Percentiles rank a stretch among this genome's conserved stretches.
Conservation (phyloP, 2,797 vertebrate species). For the Forpus xanthops region DNA sequence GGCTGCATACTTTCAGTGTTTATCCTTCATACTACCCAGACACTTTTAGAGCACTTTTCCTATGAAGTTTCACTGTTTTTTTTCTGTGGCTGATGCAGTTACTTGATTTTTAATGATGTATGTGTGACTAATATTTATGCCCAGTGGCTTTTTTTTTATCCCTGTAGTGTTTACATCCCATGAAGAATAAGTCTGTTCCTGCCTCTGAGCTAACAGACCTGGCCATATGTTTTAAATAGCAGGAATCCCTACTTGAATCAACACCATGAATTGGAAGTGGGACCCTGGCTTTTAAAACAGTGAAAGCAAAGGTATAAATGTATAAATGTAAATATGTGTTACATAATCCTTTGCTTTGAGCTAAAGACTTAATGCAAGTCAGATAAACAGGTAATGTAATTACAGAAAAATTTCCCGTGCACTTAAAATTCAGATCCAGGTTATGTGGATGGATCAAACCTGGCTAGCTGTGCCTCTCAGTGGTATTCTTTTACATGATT, state of each 20-base stretch:
- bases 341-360: conserved; percentile 6
- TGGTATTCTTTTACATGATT: neutral
- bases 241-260: neutral
- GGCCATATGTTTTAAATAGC: conserved; percentile 6
- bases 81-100: neutral
- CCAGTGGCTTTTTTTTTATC: neutral
- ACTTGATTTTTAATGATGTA: conserved; percentile 7
- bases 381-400: conserved; percentile 31
- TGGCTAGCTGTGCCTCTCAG: neutral
- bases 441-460: neutral
- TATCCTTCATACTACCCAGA: neutral
- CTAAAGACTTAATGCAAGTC: conserved; percentile 2
- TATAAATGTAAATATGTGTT: neutral
- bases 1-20: neutral
- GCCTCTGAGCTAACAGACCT: neutral
- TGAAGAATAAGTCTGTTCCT: conserved; percentile 14
- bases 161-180: neutral
- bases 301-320: neutral
- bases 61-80: neutral
- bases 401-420: neutral
- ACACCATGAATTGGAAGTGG: neutral
- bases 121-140: neutral
- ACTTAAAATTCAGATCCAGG: conserved; percentile 34
- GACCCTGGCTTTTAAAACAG: neutral
- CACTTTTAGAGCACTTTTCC: neutral